phyloP scores from a whole-genome alignment of 2,113 vertebrate genomes.

The Corvus hawaiiensis region DNA sequence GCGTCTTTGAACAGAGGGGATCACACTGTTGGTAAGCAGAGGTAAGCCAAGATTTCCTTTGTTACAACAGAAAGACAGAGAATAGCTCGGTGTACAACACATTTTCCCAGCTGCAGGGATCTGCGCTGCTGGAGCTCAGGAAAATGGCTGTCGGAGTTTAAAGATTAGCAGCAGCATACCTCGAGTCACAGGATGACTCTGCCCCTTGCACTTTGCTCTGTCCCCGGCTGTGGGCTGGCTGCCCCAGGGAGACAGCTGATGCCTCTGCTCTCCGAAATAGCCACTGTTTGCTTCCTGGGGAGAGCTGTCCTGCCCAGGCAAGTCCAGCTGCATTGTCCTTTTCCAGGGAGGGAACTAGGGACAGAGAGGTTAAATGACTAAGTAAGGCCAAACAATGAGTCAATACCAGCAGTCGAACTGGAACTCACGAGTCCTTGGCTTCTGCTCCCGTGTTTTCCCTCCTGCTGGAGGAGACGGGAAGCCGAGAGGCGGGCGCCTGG shows the following conservation, averaged over 20 bases:
- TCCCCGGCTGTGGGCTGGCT: not conserved
- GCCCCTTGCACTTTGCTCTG: not conserved
- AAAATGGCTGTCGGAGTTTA: not conserved
- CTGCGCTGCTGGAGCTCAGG: not conserved
- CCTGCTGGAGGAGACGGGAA: not conserved
- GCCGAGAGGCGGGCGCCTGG: not conserved
- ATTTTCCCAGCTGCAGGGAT: not conserved
- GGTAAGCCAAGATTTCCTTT: not conserved
- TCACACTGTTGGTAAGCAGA: not conserved
- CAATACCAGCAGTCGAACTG: not conserved
- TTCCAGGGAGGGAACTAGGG: not conserved
- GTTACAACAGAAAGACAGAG: not conserved
- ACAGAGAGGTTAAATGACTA: not conserved
- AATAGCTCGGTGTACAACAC: fast-evolving
- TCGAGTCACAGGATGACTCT: not conserved
- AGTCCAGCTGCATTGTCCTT: not conserved
- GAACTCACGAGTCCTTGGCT: constrained; percentile 11
- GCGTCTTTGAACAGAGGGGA: not conserved
- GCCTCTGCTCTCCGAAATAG: not conserved
- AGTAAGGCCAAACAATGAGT: constrained; percentile 8
- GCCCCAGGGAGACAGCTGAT: not conserved
- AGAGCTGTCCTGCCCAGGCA: not conserved
- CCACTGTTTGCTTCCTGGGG: not conserved
- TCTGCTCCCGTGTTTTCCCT: not conserved
- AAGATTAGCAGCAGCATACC: not conserved